phyloP scores from a whole-genome alignment of 2,888 invertebrate species.

The Caenorhabditis wallacei region DNA sequence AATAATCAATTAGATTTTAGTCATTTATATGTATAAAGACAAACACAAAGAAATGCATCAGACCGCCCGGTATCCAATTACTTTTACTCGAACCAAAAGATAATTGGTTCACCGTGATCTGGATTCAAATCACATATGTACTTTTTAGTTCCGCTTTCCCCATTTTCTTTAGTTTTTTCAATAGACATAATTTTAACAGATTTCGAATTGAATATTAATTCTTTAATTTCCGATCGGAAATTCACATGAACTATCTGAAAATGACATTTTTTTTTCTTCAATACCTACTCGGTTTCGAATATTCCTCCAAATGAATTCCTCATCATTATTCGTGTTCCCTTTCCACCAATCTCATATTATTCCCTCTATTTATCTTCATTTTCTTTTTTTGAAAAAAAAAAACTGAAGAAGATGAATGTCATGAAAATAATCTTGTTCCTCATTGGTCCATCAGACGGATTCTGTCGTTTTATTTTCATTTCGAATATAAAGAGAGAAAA shows the following conservation, averaged over 20 bases:
- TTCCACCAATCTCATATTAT: background rate
- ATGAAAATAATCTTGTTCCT: slow-evolving; percentile 33
- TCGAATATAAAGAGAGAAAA: background rate
- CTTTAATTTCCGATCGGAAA: background rate
- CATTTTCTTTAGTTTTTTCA: background rate
- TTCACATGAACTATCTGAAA: background rate
- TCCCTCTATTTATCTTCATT: slow-evolving; percentile 4
- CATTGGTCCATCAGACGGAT: background rate
- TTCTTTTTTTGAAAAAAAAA: background rate
- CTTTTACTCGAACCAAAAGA: background rate
- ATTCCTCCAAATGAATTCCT: background rate
- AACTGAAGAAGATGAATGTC: slow-evolving; percentile 31
- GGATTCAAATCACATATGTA: slow-evolving; percentile 11
- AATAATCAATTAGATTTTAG: slow-evolving; percentile 46
- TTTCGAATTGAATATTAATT: background rate
- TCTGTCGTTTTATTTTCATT: slow-evolving; percentile 23
- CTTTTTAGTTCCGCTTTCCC: slow-evolving; percentile 6
- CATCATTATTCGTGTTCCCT: background rate
- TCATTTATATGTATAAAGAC: slow-evolving; percentile 6
- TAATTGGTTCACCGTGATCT: slow-evolving; percentile 34
- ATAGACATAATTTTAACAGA: background rate
- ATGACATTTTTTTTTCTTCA: background rate
- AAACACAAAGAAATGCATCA: background rate
- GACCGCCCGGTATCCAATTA: slow-evolving; percentile 40
- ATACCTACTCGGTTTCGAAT: no score